Conservation (phyloP, 2,888 invertebrate species). For the Bimastos eiseni region DNA sequence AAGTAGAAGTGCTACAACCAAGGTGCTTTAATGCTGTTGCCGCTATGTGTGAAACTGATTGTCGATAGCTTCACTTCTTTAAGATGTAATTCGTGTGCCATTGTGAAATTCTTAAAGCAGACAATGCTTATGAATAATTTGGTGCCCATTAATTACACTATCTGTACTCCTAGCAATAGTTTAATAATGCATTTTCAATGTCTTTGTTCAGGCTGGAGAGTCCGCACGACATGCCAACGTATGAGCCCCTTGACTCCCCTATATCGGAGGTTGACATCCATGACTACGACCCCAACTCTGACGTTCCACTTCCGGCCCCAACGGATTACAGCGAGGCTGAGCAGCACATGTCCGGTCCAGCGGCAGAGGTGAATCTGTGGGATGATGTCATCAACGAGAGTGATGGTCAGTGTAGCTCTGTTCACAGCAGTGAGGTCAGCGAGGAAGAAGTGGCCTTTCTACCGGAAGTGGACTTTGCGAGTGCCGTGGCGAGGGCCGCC, state of each 20-base stretch:
- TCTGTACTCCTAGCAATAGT: background rate
- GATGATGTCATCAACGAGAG: constrained; percentile 49
- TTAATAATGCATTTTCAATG: background rate
- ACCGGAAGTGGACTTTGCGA: constrained; percentile 63
- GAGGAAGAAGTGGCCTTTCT: constrained; percentile 60
- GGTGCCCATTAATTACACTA: too few species aligned
- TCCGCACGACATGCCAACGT: background rate
- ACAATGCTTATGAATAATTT: too few species aligned
- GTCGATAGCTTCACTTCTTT: too few species aligned
- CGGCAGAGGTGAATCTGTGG: background rate
- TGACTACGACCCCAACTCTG: constrained; percentile 32
- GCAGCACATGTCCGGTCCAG: background rate
- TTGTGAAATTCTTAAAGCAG: too few species aligned
- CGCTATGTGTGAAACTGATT: too few species aligned
- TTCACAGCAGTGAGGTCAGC: constrained; percentile 50
- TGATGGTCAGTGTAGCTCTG: constrained; percentile 32
- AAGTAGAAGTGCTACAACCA: too few species aligned
- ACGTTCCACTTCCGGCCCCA: constrained; percentile 9
- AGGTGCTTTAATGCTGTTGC: too few species aligned
- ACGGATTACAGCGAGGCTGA: constrained; percentile 1
- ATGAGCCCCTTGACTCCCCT: constrained; percentile 24
- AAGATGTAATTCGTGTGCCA: too few species aligned
- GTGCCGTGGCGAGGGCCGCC: constrained; percentile 62
- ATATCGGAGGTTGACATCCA: constrained; percentile 17
- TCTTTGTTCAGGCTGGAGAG: background rate